phyloP scores from a whole-genome alignment of 2,888 invertebrate genomes.

The Andricus quercusramuli region DNA sequence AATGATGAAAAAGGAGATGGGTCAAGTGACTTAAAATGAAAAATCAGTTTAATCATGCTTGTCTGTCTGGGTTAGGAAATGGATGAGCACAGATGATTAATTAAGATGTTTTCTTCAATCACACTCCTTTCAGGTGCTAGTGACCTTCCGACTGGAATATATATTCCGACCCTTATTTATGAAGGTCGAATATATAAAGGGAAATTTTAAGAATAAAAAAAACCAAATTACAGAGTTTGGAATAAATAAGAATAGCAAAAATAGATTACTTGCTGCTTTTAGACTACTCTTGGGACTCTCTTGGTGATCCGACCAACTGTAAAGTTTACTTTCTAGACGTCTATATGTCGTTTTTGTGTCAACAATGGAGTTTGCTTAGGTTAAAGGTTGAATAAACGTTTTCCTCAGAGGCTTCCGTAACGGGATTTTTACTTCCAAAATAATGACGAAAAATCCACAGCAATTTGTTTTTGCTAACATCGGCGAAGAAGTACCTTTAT shows the following conservation, averaged over 20 bases:
- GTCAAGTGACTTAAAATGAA: constrained; percentile 6
- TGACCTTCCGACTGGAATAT: not conserved
- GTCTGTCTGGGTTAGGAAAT: not conserved
- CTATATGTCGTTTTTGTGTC: not conserved
- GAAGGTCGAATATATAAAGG: not conserved
- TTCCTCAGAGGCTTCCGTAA: not conserved
- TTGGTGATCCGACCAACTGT: not conserved
- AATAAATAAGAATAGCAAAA: not conserved
- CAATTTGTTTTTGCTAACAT: too few species aligned
- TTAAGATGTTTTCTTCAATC: constrained; percentile 8
- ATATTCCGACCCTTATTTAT: too few species aligned
- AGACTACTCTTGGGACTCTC: not conserved
- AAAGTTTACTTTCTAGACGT: not conserved
- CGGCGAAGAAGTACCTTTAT: too few species aligned
- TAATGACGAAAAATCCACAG: not conserved
- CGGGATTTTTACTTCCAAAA: constrained; percentile 1
- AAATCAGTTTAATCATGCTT: not conserved
- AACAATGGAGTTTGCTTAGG: not conserved
- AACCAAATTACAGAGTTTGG: not conserved
- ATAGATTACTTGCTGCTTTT: not conserved
- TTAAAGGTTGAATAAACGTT: constrained; percentile 10
- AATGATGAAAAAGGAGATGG: not conserved
- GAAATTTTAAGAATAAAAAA: not conserved
- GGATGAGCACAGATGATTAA: constrained; percentile 15
- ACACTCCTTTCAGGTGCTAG: not conserved